phyloP scores from a whole-genome alignment of 1,140 invertebrate genomes.

The Pristionchus pacificus region DNA sequence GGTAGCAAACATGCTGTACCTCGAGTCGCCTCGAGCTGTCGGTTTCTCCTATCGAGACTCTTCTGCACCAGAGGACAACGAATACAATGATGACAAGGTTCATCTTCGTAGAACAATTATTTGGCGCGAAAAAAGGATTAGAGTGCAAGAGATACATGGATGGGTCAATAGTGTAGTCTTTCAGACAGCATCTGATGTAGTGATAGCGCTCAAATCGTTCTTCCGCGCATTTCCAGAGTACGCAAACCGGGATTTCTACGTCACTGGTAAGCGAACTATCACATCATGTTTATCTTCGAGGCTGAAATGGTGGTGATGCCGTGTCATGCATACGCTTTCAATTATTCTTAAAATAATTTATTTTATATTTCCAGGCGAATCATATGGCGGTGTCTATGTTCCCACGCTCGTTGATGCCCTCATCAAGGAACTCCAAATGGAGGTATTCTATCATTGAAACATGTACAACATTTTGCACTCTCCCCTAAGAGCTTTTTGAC shows the following conservation, averaged over 20 bases:
- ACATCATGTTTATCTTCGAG: too few species aligned
- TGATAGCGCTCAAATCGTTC: conserved; percentile 60
- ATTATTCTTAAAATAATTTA: background rate
- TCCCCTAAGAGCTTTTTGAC: too few species aligned
- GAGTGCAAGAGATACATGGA: too few species aligned
- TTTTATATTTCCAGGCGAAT: conserved; percentile 45
- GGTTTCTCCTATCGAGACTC: conserved; percentile 61
- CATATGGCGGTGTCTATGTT: conserved; percentile 60
- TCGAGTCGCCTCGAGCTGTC: conserved; percentile 64
- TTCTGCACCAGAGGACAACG: conserved; percentile 56
- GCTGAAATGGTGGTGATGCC: too few species aligned
- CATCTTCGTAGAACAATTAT: background rate
- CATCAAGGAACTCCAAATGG: conserved; percentile 23
- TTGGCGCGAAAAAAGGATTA: too few species aligned
- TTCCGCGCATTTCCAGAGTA: conserved; percentile 63
- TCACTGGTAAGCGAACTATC: conserved; percentile 56
- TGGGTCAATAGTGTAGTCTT: conserved; percentile 1
- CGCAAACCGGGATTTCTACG: conserved; percentile 58
- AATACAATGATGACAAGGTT: conserved; percentile 57
- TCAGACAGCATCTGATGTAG: conserved; percentile 57
- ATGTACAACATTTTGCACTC: too few species aligned
- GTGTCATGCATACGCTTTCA: too few species aligned
- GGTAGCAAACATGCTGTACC: conserved; percentile 67
- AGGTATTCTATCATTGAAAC: background rate
- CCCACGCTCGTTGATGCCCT: conserved; percentile 59